A percentile compares a stretch with the other conserved stretches of the same genome.
Conservation (phyloP, 2,888 invertebrate genomes). For the Salpingus planirostris region DNA sequence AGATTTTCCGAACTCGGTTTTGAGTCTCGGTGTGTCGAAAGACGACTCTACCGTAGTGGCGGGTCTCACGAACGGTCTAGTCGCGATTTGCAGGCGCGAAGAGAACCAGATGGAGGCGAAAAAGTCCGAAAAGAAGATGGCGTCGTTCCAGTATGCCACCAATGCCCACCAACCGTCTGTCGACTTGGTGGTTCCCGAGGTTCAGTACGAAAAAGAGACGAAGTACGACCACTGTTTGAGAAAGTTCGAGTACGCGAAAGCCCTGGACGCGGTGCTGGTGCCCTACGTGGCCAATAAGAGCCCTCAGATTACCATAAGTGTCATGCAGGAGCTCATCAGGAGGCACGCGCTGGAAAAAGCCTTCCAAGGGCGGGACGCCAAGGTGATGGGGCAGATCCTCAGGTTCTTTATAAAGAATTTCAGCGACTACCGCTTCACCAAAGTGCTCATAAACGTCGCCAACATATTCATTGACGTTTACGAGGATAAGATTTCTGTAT, state of each 20-base stretch:
- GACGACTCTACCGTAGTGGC: slow-evolving; percentile 78
- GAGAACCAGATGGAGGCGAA: slow-evolving; percentile 41
- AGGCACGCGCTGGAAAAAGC: slow-evolving; percentile 70
- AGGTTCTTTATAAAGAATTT: slow-evolving; percentile 65
- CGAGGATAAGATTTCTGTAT: slow-evolving; percentile 53
- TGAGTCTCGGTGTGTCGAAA: slow-evolving; percentile 70
- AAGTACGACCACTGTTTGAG: slow-evolving; percentile 64
- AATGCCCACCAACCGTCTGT: slow-evolving; percentile 30
- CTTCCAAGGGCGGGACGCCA: slow-evolving; percentile 61
- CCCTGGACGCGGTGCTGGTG: slow-evolving; percentile 61
- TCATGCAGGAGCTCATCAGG: slow-evolving; percentile 81
- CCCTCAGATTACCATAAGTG: slow-evolving; percentile 70
- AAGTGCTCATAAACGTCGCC: slow-evolving; percentile 63
- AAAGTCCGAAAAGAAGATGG: slow-evolving; percentile 44
- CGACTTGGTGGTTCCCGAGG: slow-evolving; percentile 47
- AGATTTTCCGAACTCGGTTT: slow-evolving; percentile 82
- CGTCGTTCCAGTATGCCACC: slow-evolving; percentile 44
- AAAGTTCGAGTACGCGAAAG: slow-evolving; percentile 74
- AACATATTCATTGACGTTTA: slow-evolving; percentile 69
- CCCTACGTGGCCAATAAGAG: slow-evolving; percentile 50
- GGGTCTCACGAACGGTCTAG: slow-evolving; percentile 87
- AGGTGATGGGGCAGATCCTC: slow-evolving; percentile 56
- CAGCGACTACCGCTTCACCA: slow-evolving; percentile 64
- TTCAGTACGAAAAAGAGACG: slow-evolving; percentile 39
- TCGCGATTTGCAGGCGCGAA: slow-evolving; percentile 76